Conservation (phyloP, 2,888 invertebrate genomes). For the Steinernema hermaphroditum region DNA sequence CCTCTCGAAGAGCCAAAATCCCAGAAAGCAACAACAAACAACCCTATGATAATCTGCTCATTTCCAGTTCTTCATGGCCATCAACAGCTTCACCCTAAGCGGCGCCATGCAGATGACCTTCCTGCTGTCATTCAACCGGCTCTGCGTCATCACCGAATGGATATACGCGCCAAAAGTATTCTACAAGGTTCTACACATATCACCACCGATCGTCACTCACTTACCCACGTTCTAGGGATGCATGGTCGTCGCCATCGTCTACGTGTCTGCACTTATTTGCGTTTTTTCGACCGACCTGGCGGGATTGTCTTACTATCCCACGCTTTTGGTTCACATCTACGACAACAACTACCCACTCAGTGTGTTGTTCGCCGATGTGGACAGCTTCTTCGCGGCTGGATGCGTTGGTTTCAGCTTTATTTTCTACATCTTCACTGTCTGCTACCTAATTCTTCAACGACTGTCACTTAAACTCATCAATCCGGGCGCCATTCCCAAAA, state of each 20-base stretch:
- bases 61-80: background rate
- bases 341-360: background rate
- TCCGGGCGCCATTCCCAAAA: background rate
- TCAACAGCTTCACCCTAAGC: constrained; percentile 14
- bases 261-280: background rate
- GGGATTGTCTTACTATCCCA: background rate
- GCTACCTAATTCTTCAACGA: background rate
- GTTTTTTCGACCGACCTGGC: background rate
- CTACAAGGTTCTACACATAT: constrained; percentile 14
- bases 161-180: background rate
- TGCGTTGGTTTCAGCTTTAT: constrained; percentile 7
- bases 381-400: background rate
- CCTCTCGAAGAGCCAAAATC: too few relatives aligned
- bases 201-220: too few relatives aligned
- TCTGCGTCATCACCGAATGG: constrained; percentile 5
- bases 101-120: constrained; percentile 22
- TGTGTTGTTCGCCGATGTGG: background rate
- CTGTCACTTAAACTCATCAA: background rate
- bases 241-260: background rate
- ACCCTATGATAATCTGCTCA: too few relatives aligned
- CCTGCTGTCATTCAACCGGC: background rate
- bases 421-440: background rate
- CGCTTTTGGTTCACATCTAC: background rate
- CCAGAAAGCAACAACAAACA: too few relatives aligned
- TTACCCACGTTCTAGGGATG: background rate